Percentiles rank a stretch among this genome's conserved stretches.
These are phyloP conservation scores for Euthynnus affinis DNA, from an alignment of 2,797 vertebrate genomes.

Conservation along the genomic window DNA sequence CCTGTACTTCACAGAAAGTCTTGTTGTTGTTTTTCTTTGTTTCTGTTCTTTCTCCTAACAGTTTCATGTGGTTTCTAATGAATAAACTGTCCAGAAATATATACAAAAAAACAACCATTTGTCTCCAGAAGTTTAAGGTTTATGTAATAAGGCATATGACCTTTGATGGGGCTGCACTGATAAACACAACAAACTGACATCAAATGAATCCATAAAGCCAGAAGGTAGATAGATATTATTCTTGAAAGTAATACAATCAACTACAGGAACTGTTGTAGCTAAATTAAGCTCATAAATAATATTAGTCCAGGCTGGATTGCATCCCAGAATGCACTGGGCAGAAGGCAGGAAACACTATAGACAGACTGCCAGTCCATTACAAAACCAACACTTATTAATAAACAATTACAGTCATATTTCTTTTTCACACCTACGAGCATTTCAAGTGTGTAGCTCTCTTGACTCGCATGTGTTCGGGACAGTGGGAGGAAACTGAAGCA, in stretches of 20 bases:
- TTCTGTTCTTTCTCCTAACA: neutral
- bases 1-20: conserved; percentile 90
- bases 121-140: neutral
- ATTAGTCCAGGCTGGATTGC: conserved; percentile 59
- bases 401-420: conserved; percentile 55
- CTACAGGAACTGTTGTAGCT: conserved; percentile 29
- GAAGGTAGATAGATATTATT: conserved; percentile 10
- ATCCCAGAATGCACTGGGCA: conserved; percentile 73
- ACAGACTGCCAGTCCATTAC: conserved; percentile 61
- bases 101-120: neutral
- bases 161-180: conserved; percentile 1
- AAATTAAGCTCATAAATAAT: conserved; percentile 53
- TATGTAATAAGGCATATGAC: neutral
- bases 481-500: conserved; percentile 55
- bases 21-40: conserved; percentile 69
- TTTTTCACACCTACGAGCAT: conserved; percentile 56
- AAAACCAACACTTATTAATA: conserved; percentile 68
- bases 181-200: conserved; percentile 6
- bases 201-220: conserved; percentile 9
- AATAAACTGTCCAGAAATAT: conserved; percentile 12
- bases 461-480: conserved; percentile 57
- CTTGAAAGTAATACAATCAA: conserved; percentile 21
- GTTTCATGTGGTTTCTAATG: conserved; percentile 12
- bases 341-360: conserved; percentile 68
- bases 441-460: conserved; percentile 47